Conservation (phyloP, 2,113 vertebrate genomes). For the Terrapene triunguis region DNA sequence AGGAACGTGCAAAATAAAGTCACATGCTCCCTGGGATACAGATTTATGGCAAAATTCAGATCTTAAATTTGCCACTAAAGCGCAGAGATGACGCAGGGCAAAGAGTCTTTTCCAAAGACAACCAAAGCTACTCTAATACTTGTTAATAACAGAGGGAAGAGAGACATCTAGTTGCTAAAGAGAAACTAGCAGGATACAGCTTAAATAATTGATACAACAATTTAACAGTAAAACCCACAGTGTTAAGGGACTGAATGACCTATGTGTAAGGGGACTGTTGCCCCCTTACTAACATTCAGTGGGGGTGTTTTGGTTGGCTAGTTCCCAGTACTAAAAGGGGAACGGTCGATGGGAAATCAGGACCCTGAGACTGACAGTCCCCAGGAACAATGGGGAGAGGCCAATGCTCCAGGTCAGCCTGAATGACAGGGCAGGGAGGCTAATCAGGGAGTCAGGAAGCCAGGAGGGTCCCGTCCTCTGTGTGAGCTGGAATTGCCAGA, state of each 20-base stretch:
- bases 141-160: conserved; percentile 35
- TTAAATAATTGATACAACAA: not conserved
- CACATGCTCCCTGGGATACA: conserved; percentile 2
- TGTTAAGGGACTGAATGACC: not conserved
- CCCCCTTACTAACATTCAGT: too few species aligned
- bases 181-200: not conserved
- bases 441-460: too few species aligned
- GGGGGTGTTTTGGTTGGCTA: too few species aligned
- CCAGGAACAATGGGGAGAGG: too few species aligned
- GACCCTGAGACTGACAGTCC: too few species aligned
- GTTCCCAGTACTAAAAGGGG: too few species aligned
- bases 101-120: conserved; percentile 42
- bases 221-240: accelerated
- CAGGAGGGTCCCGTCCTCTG: too few species aligned
- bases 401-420: too few species aligned
- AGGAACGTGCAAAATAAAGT: conserved; percentile 45
- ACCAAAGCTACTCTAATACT: not conserved
- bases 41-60: conserved; percentile 52
- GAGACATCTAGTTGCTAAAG: conserved; percentile 69
- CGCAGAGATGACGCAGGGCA: conserved; percentile 46
- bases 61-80: conserved; percentile 56
- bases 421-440: too few species aligned
- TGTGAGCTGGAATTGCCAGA: too few species aligned
- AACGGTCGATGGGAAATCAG: too few species aligned
- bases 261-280: too few species aligned